phyloP scores from a whole-genome alignment of 35 echinoderm and acorn worm genomes.

The Patiria miniata region DNA sequence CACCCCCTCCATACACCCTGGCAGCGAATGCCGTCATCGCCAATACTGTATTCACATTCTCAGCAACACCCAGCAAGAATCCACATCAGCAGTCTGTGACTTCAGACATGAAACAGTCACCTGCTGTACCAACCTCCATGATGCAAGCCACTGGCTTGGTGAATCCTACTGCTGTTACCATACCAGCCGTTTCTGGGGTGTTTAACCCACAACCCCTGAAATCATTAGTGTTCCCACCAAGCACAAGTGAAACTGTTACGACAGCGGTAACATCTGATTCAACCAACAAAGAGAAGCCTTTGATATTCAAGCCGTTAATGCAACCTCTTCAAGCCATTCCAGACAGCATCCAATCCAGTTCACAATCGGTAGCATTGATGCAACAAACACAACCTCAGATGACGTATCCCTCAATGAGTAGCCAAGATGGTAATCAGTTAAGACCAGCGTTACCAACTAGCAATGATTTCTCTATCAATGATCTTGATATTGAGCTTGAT shows the following conservation, averaged over 20 bases:
- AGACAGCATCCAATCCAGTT: neutral
- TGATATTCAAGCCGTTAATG: neutral
- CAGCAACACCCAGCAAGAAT: neutral
- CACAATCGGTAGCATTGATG: neutral
- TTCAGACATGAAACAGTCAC: conserved; percentile 6
- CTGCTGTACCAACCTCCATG: neutral
- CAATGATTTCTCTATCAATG: neutral
- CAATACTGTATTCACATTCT: conserved; percentile 9
- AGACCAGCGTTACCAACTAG: neutral
- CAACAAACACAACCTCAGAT: neutral
- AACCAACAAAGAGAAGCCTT: neutral
- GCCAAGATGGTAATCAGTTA: neutral
- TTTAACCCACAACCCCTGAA: neutral
- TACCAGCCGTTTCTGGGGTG: neutral
- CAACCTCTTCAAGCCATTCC: neutral
- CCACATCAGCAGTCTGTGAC: neutral
- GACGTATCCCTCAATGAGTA: neutral
- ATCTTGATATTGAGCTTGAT: conserved; percentile 68
- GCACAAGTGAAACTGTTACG: conserved; percentile 6
- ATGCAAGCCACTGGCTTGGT: neutral
- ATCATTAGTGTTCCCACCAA: neutral
- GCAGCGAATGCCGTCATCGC: neutral
- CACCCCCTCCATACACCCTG: conserved; percentile 21
- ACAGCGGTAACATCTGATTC: neutral
- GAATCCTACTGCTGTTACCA: conserved; percentile 12